Base-by-base conservation (phyloP, 1,140 invertebrate genomes). In the Dufourea novaeangliae region DNA sequence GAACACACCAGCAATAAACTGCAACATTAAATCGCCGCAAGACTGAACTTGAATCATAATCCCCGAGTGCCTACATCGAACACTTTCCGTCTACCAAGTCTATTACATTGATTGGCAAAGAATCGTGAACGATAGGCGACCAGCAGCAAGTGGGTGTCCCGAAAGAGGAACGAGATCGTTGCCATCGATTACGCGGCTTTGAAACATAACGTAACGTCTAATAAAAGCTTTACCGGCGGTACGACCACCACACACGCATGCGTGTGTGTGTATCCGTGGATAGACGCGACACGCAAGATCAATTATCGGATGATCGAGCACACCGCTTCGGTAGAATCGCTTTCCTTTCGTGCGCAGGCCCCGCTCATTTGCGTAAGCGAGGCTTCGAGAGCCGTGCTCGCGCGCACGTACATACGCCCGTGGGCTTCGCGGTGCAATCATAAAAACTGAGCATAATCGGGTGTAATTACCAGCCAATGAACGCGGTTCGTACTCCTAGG, bases 361-460 rank as follows among this genome's bases (percentile, higher is more conserved):
- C 32, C 44, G 57, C 29, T 84, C 37, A 78, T 85, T 72, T 78
- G 71, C 75, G 73, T 56, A 68, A 81, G 66, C 50, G 37, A 62
- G 57, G 52, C 27, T n/a, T n/a, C n/a, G n/a, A n/a, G n/a, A n/a
- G n/a, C 39, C 46, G 63, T 70, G 61, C 66, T n/a, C n/a, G n/a
- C n/a, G n/a, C n/a, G n/a, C n/a, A n/a, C 67, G 56, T 29, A 57
- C 46, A 63, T 79, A 79, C 78, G 64, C 69, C 52, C 39, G 57
- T 41, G 68, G 59, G 68, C 52, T 64, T n/a, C n/a, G 41, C 68
- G 73, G 54, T 34, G 70, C 71, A 54, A 74, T 74, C 54, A 68
- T 78, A 85, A 80, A 84, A 84, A 77, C 27, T 44, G 59, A 59
- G 71, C 63, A 78, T 85, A 85, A 85, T 85, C 78, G 69, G n/a